Base-by-base conservation (phyloP, 2,113 vertebrate genomes). In the Agelaius tricolor region DNA sequence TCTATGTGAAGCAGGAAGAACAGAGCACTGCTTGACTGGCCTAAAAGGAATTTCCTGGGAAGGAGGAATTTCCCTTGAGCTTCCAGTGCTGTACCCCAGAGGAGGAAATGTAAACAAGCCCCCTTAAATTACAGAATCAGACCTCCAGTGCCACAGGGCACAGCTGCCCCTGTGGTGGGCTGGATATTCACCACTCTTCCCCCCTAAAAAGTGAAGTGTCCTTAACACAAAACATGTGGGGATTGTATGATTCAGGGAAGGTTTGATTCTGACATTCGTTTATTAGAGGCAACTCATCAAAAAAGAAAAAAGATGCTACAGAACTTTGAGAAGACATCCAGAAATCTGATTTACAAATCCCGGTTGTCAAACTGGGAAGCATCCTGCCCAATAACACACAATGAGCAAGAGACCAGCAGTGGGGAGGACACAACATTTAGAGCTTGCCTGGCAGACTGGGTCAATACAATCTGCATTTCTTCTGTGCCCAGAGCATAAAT, bases 41-140 rank as follows among this genome's bases (percentile, higher is more conserved):
- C 31, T 44, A 23, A 59, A 67, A 71, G 15, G 28, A 57, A 15
- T 59, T 85, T 54, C 37, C 31, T 4, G 0, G 49, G 28, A 61
- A 88, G 31, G 8, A 49, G 23, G 21, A 52, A 62, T 35, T 52
- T 55, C 58, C 39, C 52, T 35, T 39, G 80, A 80, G 71, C 21
- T 63, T 54, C 87, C 66, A 90, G 52, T 1, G 4, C 26, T 39
- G 18, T 31, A 10, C 11, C 11, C 20, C 49, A 44, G 15, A 85
- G 62, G 20, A 75, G 3, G n/a, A 59, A 58, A 65, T 1, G 5
- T 30, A 16, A 16, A 23, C 43, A 44, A 44, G 43, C 43, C 43
- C 43, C 43, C 39, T 4, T 0, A 27, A 52, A 39, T 10, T 20
- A 21, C 15, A 57, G 26, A 9, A 15, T 11, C 0, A 0, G 52